Percentiles rank a stretch among this genome's conserved stretches.
phyloP scores from a whole-genome alignment of 2,797 vertebrate genomes.

The Pipistrellus nathusii region DNA sequence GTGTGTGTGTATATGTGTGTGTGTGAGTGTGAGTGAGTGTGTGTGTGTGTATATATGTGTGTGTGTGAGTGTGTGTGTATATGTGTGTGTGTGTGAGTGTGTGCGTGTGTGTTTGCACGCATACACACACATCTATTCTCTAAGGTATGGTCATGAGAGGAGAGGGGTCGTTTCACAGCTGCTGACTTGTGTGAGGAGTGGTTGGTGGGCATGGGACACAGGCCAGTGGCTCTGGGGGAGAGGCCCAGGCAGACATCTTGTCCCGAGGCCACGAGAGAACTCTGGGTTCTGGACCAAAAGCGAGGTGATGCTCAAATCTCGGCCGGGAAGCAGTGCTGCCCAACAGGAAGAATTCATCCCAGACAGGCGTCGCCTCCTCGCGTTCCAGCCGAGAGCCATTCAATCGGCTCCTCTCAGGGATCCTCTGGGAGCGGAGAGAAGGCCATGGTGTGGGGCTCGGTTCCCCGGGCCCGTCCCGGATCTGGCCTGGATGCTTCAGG shows the following conservation, averaged over 20 bases:
- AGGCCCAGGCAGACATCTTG: neutral
- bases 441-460: neutral
- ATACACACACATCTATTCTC: neutral
- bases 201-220: neutral
- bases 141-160: neutral
- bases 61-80: too few relatives aligned
- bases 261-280: neutral
- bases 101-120: accelerated
- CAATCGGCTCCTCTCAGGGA: neutral
- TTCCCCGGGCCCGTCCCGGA: neutral
- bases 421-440: neutral
- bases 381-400: neutral
- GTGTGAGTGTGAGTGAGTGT: too few relatives aligned
- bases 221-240: neutral
- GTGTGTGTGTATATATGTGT: too few relatives aligned
- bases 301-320: neutral
- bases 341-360: neutral
- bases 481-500: neutral
- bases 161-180: neutral
- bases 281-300: neutral
- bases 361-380: neutral
- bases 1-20: too few relatives aligned
- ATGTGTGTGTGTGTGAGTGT: too few relatives aligned
- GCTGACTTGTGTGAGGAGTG: neutral
- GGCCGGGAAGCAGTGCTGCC: neutral